A percentile compares a stretch with the other conserved stretches of the same genome.
Evolutionary conservation across 2,888 invertebrate genomes (phyloP).

Genomic region (Molorchus minor): DNA sequence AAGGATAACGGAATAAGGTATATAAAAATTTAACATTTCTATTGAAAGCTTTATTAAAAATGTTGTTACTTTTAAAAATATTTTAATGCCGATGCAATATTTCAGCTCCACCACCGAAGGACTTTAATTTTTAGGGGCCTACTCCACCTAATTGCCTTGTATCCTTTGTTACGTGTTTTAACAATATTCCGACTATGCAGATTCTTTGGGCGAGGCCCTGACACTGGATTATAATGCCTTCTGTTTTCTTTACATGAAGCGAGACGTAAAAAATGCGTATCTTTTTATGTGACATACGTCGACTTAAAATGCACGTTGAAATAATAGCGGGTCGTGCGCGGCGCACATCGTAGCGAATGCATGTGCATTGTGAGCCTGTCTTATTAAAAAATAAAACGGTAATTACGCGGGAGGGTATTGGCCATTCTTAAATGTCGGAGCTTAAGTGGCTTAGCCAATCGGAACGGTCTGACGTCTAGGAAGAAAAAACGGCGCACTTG

Average conservation of each 20-base stretch:
- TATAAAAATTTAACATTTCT: too few species aligned
- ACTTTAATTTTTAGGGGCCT: constrained; percentile 32
- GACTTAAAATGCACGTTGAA: constrained; percentile 42
- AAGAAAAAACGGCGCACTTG: constrained; percentile 49
- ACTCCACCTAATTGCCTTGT: constrained; percentile 24
- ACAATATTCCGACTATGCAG: constrained; percentile 33
- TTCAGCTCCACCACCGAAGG: too few species aligned
- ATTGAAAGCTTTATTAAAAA: too few species aligned
- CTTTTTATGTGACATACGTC: constrained; percentile 47
- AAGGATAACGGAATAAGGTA: too few species aligned
- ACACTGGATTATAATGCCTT: constrained; percentile 29
- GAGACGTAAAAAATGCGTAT: constrained; percentile 42
- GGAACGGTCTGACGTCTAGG: constrained; percentile 29
- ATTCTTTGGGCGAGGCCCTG: constrained; percentile 28
- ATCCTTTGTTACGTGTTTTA: constrained; percentile 35
- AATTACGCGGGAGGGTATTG: constrained; percentile 51
- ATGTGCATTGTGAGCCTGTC: constrained; percentile 49
- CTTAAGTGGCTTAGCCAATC: constrained; percentile 39
- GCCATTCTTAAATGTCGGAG: constrained; percentile 36
- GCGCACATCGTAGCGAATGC: constrained; percentile 40
- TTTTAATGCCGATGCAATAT: too few species aligned
- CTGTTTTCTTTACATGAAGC: constrained; percentile 40
- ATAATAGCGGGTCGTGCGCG: constrained; percentile 43
- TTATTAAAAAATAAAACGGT: constrained; percentile 52
- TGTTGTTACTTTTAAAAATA: too few species aligned